phyloP scores from a whole-genome alignment of 2,113 vertebrate genomes.

The Otolemur garnettii region DNA sequence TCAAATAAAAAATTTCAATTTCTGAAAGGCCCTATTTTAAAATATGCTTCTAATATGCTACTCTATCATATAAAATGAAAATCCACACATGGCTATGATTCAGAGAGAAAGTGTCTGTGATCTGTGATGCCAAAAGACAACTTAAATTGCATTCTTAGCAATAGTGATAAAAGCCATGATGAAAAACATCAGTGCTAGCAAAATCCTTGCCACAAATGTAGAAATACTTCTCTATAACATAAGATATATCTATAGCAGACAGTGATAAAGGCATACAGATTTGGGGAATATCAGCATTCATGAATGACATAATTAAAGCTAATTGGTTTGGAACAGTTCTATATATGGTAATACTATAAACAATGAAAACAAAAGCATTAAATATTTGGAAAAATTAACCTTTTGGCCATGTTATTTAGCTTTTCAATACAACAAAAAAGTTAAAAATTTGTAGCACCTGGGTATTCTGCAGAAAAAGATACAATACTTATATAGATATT shows the following conservation, averaged over 20 bases:
- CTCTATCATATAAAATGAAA: constrained; percentile 63
- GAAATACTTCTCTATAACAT: constrained; percentile 24
- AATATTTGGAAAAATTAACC: constrained; percentile 42
- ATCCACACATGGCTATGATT: constrained; percentile 14
- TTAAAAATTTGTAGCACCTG: constrained; percentile 74
- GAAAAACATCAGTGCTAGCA: constrained; percentile 46
- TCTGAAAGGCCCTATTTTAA: constrained; percentile 70
- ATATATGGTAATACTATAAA: constrained; percentile 10
- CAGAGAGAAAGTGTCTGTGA: constrained; percentile 40
- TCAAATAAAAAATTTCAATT: constrained; percentile 73
- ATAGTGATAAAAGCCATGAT: constrained; percentile 35
- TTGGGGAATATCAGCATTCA: constrained; percentile 53
- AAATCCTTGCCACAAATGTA: constrained; percentile 34
- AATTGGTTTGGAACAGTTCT: constrained; percentile 47
- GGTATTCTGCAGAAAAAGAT: constrained; percentile 58
- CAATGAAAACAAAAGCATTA: constrained; percentile 62
- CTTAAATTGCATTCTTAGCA: constrained; percentile 47
- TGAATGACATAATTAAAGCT: constrained; percentile 67
- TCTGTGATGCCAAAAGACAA: constrained; percentile 56
- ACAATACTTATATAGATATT: constrained; percentile 44
- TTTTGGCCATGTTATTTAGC: constrained; percentile 49
- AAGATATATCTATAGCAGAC: background rate
- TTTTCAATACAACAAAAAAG: constrained; percentile 72
- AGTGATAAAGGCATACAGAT: background rate
- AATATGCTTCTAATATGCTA: constrained; percentile 65